phyloP scores from a whole-genome alignment of 2,888 invertebrate genomes.

The Eupithecia subfuscata region DNA sequence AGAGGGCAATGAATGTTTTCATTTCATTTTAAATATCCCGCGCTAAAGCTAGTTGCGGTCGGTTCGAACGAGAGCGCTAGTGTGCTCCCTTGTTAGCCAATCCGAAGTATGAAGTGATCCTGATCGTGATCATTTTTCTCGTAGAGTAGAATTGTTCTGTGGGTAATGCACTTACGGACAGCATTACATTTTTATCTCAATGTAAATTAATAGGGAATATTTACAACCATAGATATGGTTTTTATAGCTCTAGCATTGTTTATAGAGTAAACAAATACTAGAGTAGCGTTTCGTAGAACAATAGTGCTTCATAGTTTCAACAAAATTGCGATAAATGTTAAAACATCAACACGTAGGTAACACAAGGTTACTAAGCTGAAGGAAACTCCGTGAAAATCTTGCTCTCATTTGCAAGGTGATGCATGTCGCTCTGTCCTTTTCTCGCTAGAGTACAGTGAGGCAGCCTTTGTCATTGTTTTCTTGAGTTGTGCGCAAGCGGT shows the following conservation, averaged over 20 bases:
- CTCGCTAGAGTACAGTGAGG: constrained; percentile 31
- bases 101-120: too few species aligned
- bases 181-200: not conserved
- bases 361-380: constrained; percentile 1
- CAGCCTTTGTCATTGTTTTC: constrained; percentile 20
- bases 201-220: not conserved
- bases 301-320: not conserved
- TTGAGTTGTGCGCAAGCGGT: constrained; percentile 56
- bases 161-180: not conserved
- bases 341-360: constrained; percentile 4
- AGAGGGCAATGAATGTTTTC: too few species aligned
- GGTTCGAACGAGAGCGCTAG: too few species aligned
- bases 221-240: not conserved
- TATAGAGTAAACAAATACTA: not conserved
- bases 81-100: too few species aligned
- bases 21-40: too few species aligned
- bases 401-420: constrained; percentile 55
- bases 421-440: constrained; percentile 48
- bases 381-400: constrained; percentile 33
- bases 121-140: too few species aligned
- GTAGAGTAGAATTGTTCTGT: too few species aligned
- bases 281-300: not conserved
- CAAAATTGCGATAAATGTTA: not conserved
- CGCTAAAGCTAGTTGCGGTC: too few species aligned
- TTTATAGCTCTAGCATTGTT: not conserved